phyloP scores from a whole-genome alignment of 2,797 vertebrate species.

The Bufotes viridis region DNA sequence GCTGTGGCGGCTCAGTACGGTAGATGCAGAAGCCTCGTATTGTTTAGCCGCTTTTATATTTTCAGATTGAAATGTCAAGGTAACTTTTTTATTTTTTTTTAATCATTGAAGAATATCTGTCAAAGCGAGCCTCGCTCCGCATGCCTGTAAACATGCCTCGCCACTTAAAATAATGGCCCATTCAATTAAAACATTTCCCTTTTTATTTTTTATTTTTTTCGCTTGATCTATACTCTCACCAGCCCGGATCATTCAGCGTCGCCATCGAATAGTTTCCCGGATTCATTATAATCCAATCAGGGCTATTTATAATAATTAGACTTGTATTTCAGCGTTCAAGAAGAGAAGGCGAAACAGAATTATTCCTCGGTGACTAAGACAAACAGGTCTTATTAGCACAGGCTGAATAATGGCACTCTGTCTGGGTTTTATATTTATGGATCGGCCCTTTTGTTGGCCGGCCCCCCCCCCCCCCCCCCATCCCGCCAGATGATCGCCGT shows the following conservation, averaged over 20 bases:
- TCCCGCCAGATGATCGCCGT: background rate
- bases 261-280: background rate
- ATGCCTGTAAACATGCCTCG: conserved; percentile 10
- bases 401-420: background rate
- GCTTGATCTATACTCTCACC: conserved; percentile 18
- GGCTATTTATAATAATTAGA: conserved; percentile 33
- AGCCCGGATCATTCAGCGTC: background rate
- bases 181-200: conserved; percentile 27
- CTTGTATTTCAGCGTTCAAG: conserved; percentile 1
- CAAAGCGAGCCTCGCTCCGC: background rate
- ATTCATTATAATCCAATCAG: conserved; percentile 42
- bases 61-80: conserved; percentile 40
- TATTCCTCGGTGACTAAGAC: conserved; percentile 11
- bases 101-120: conserved; percentile 19
- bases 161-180: background rate
- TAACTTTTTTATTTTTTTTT: conserved; percentile 15
- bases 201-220: background rate
- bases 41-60: background rate
- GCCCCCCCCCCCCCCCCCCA: no score
- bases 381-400: background rate
- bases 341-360: conserved; percentile 12
- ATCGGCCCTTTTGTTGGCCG: background rate
- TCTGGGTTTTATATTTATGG: conserved; percentile 8
- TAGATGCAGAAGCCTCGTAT: background rate
- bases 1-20: background rate